Evolutionary conservation across 1,140 invertebrate genomes (phyloP).

Genomic region (Drosophila serrata): DNA sequence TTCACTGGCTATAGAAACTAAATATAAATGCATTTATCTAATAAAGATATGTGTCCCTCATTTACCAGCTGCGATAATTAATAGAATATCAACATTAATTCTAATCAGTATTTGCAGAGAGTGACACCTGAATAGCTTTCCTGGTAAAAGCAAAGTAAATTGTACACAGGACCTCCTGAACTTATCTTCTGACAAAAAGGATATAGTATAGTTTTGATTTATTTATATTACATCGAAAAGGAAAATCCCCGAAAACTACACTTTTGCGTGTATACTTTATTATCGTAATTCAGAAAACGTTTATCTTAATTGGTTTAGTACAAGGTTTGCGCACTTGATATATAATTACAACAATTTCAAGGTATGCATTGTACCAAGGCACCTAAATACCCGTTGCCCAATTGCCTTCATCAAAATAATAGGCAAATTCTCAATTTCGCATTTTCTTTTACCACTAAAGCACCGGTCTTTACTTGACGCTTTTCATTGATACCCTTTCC

Average conservation of each 20-base stretch:
- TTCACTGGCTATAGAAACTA: too few species aligned
- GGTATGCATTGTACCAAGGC: background rate
- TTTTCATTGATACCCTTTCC: background rate
- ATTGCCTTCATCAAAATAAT: conserved; percentile 5
- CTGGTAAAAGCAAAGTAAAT: background rate
- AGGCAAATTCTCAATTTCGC: conserved; percentile 3
- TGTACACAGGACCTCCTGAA: background rate
- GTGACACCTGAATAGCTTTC: too few species aligned
- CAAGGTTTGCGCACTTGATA: background rate
- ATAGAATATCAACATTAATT: too few species aligned
- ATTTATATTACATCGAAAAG: background rate
- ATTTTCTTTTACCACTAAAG: conserved; percentile 1
- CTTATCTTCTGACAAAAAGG: background rate
- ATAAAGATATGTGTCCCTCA: background rate
- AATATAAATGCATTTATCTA: background rate
- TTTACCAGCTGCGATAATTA: background rate
- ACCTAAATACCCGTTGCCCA: background rate
- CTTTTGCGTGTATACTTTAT: background rate
- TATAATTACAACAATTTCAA: conserved; percentile 1
- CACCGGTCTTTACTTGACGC: too few species aligned
- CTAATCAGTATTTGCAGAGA: too few species aligned
- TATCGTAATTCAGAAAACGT: conserved; percentile 3
- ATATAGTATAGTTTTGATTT: background rate
- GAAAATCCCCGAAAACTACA: background rate
- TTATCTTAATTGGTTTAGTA: background rate